phyloP scores from a whole-genome alignment of 2,797 vertebrate genomes.

The Sebastes paucispinis region DNA sequence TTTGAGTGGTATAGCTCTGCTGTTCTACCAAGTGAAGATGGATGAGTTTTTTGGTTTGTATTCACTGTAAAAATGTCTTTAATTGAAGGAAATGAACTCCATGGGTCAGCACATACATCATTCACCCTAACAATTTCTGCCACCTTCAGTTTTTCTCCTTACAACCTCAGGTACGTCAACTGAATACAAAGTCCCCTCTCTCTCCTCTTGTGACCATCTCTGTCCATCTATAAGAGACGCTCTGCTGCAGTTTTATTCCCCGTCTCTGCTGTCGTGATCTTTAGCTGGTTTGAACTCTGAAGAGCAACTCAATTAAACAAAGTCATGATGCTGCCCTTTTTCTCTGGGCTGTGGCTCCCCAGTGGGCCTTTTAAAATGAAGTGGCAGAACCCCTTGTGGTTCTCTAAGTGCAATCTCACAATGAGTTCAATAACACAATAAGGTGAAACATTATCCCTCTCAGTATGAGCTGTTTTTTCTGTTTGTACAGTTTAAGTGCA shows the following conservation, averaged over 20 bases:
- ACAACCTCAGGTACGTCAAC: background rate
- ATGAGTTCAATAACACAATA: conserved; percentile 36
- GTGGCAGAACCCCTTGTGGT: conserved; percentile 30
- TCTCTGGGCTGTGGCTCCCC: background rate
- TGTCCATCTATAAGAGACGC: background rate
- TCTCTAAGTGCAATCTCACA: conserved; percentile 32
- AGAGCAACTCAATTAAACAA: conserved; percentile 46
- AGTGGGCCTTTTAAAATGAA: conserved; percentile 30
- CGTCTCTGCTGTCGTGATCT: background rate
- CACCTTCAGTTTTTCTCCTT: background rate
- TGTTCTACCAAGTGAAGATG: background rate
- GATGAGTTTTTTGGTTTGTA: background rate
- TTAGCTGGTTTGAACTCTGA: conserved; percentile 10
- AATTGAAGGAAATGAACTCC: background rate
- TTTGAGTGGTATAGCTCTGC: background rate
- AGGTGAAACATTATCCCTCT: conserved; percentile 36
- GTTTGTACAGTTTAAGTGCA: background rate
- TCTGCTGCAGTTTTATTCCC: conserved; percentile 7
- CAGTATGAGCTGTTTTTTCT: background rate
- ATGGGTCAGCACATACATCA: background rate
- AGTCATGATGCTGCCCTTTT: background rate
- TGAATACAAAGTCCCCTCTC: background rate
- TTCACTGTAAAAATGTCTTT: background rate
- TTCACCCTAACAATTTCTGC: background rate
- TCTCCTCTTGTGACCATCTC: background rate